Evolutionary conservation across 2,113 vertebrate species (phyloP).

Genomic region (Stigmatopora nigra): DNA sequence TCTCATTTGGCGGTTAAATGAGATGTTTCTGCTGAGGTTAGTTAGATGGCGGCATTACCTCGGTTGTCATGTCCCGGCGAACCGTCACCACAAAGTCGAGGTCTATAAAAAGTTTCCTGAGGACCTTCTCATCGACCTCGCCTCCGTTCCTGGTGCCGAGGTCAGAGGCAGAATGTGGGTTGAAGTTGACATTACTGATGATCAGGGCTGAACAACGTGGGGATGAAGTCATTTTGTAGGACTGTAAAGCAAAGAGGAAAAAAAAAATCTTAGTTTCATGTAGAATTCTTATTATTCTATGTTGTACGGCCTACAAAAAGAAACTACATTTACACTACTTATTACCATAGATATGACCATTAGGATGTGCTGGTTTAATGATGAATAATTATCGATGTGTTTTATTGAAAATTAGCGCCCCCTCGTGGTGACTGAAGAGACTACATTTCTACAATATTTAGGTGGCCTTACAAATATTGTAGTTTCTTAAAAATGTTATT

Average conservation of each 20-base stretch:
- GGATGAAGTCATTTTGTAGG: constrained; percentile 79
- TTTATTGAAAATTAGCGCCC: background rate
- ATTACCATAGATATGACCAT: too few species aligned
- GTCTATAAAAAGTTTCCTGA: constrained; percentile 80
- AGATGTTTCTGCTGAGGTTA: background rate
- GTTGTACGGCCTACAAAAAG: too few species aligned
- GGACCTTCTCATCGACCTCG: constrained; percentile 80
- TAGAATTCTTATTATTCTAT: too few species aligned
- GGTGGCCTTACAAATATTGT: background rate
- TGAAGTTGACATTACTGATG: constrained; percentile 87
- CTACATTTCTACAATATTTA: background rate
- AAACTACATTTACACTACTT: too few species aligned
- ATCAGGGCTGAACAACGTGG: constrained; percentile 85
- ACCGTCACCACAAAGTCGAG: constrained; percentile 78
- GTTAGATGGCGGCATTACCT: constrained; percentile 63
- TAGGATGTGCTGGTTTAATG: too few species aligned
- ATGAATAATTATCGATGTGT: background rate
- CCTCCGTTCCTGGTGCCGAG: constrained; percentile 85
- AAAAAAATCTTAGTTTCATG: too few species aligned
- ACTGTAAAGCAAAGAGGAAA: constrained; percentile 56
- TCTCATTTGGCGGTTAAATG: background rate
- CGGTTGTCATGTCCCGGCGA: constrained; percentile 73
- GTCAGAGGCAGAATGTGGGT: constrained; percentile 65
- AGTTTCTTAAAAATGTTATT: too few species aligned
- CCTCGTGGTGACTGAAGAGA: background rate